Evolutionary conservation across 35 echinoderm and acorn worm species (phyloP).

Genomic region (Lytechinus pictus): DNA sequence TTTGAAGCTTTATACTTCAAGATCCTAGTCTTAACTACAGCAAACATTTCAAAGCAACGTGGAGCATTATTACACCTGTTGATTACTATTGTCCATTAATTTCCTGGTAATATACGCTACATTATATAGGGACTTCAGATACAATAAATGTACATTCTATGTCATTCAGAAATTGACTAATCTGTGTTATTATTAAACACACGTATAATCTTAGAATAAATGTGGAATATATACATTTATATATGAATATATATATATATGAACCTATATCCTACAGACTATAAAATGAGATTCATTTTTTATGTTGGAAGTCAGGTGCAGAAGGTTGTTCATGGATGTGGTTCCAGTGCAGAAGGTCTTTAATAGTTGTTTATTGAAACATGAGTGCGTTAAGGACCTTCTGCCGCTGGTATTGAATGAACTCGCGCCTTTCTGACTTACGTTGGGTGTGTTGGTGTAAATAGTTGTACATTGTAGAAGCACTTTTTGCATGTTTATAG

Average conservation of each 20-base stretch:
- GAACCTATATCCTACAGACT: slow-evolving; percentile 3
- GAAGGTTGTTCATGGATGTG: not conserved
- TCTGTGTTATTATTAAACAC: not conserved
- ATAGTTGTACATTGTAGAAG: slow-evolving; percentile 19
- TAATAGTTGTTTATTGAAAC: not conserved
- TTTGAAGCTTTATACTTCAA: not conserved
- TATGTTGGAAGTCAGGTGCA: not conserved
- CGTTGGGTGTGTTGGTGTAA: not conserved
- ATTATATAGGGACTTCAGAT: not conserved
- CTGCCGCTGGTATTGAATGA: not conserved
- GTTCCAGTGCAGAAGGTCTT: not conserved
- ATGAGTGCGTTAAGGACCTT: not conserved
- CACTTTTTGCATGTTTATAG: slow-evolving; percentile 12
- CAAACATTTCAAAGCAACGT: not conserved
- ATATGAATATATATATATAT: slow-evolving; percentile 16
- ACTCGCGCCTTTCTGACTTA: not conserved
- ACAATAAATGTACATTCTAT: not conserved
- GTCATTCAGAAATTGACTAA: not conserved
- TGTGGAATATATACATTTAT: slow-evolving; percentile 20
- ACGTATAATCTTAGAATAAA: not conserved
- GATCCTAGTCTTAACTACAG: not conserved
- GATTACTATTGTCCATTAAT: not conserved
- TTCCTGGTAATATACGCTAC: not conserved
- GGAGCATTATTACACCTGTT: not conserved
- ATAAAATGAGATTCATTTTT: slow-evolving; percentile 6